These are phyloP conservation scores for Rhynchotus rufescens DNA, from an alignment of 2,797 vertebrate genomes.

Conservation along the genomic window DNA sequence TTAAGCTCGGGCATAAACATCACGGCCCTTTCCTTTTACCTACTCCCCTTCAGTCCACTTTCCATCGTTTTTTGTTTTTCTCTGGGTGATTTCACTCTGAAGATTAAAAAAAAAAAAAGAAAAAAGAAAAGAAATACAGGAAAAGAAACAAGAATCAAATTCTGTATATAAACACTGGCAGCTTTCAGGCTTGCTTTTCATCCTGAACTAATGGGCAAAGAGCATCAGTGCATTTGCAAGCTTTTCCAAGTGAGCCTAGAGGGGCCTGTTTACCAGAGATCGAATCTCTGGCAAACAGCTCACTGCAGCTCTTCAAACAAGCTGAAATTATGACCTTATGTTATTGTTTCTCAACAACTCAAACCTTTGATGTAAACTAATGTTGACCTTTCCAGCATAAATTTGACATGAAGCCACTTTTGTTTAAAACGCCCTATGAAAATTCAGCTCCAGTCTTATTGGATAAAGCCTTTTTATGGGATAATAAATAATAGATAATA, in stretches of 20 bases:
- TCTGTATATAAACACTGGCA: conserved; percentile 61
- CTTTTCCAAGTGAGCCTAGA: conserved; percentile 72
- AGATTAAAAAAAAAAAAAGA: background rate
- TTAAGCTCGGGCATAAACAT: conserved; percentile 6
- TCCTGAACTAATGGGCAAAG: conserved; percentile 56
- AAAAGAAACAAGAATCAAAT: conserved; percentile 28
- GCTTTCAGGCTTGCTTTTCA: conserved; percentile 61
- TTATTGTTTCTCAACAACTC: conserved; percentile 76
- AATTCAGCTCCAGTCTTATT: conserved; percentile 30
- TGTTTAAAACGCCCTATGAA: conserved; percentile 66
- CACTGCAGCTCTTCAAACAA: conserved; percentile 75
- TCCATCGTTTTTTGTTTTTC: background rate
- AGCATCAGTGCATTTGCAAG: conserved; percentile 50
- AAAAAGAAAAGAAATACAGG: background rate
- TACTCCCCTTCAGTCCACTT: background rate
- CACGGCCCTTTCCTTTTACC: background rate
- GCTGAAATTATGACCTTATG: conserved; percentile 74
- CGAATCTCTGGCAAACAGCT: conserved; percentile 75
- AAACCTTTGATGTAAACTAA: conserved; percentile 72
- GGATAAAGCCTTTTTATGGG: conserved; percentile 34
- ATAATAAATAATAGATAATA: conserved; percentile 70
- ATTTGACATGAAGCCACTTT: conserved; percentile 73
- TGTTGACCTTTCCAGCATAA: conserved; percentile 66
- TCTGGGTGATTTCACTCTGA: conserved; percentile 9
- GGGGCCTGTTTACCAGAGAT: conserved; percentile 75